These are phyloP conservation scores for Dermatophagoides farinae DNA, from an alignment of 1,140 invertebrate genomes.

Conservation along the genomic window DNA sequence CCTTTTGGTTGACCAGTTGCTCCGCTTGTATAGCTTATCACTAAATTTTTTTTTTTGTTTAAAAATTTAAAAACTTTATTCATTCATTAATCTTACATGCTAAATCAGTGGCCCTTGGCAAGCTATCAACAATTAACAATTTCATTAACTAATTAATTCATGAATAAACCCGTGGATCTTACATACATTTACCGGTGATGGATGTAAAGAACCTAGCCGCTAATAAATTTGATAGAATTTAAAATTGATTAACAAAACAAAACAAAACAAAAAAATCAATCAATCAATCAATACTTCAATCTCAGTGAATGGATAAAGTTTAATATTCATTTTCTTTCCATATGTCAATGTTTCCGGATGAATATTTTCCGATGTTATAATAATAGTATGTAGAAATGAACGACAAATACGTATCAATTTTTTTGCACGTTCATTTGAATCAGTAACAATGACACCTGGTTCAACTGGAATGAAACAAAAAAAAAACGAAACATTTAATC, in stretches of 20 bases:
- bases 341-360: not conserved
- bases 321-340: not conserved
- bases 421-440: slow-evolving; percentile 12
- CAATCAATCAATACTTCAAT: slow-evolving; percentile 2
- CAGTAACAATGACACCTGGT: not conserved
- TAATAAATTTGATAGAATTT: not conserved
- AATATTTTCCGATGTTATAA: slow-evolving; percentile 5
- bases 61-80: not conserved
- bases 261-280: not conserved
- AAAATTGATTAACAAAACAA: too few relatives aligned
- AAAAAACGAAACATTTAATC: not conserved
- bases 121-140: not conserved
- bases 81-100: not conserved
- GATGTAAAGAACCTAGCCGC: not conserved
- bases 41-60: slow-evolving; percentile 24
- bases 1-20: slow-evolving; percentile 96
- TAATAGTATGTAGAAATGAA: not conserved
- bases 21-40: slow-evolving; percentile 88
- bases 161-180: not conserved
- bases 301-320: slow-evolving; percentile 10
- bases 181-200: not conserved
- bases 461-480: slow-evolving; percentile 3
- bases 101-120: slow-evolving; percentile 7
- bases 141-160: not conserved
- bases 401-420: not conserved